Evolutionary conservation across 1,140 invertebrate species (phyloP).

Genomic region (Tetramorium simillimum): DNA sequence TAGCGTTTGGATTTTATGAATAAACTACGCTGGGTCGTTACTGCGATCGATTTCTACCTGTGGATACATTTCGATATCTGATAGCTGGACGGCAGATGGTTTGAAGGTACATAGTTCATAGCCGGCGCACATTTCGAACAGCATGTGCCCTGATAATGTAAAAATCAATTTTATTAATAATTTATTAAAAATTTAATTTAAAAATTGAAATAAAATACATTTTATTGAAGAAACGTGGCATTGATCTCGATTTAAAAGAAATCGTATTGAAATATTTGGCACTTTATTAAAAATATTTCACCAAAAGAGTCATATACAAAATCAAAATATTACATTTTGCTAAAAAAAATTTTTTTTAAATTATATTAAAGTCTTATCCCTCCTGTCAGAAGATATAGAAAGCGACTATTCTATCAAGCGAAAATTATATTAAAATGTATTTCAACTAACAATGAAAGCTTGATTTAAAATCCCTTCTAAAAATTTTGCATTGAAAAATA

Average conservation of each 20-base stretch:
- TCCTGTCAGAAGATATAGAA: background rate
- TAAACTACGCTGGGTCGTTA: background rate
- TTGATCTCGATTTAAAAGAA: background rate
- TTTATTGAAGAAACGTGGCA: background rate
- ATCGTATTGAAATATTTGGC: background rate
- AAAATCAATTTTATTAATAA: slow-evolving; percentile 6
- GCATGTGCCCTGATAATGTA: slow-evolving; percentile 88
- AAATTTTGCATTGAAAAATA: background rate
- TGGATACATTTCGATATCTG: slow-evolving; percentile 91
- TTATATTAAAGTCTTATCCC: background rate
- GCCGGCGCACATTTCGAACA: slow-evolving; percentile 96
- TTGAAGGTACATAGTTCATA: slow-evolving; percentile 91
- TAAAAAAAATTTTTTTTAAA: slow-evolving; percentile 13
- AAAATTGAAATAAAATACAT: background rate
- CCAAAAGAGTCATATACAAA: background rate
- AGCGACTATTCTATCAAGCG: background rate
- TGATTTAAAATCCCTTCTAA: background rate
- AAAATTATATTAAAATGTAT: slow-evolving; percentile 1
- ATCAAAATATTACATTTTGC: background rate
- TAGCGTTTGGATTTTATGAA: slow-evolving; percentile 31
- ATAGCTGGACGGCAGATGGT: slow-evolving; percentile 90
- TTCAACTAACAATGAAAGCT: background rate
- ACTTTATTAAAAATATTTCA: background rate
- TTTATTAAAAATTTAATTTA: background rate
- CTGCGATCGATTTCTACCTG: slow-evolving; percentile 86